A percentile compares a stretch with the other conserved stretches of the same genome.
Conservation (phyloP, 2,888 invertebrate genomes). For the Bedellia somnulentella region DNA sequence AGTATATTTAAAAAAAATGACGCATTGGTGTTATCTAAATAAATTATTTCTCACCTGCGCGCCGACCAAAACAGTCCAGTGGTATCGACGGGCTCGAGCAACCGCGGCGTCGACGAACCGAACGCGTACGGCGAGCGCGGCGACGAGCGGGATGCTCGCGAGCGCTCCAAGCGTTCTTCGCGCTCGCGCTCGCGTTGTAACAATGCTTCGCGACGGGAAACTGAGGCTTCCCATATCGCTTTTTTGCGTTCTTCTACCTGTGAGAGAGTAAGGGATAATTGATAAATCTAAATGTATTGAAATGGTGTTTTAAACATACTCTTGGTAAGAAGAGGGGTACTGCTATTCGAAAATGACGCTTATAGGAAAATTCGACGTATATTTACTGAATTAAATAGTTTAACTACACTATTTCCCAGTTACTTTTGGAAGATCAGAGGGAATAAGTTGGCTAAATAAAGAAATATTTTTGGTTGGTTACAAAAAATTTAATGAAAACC, state of each 20-base stretch:
- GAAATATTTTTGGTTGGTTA: too few relatives aligned
- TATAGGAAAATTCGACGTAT: too few relatives aligned
- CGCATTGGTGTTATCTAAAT: too few relatives aligned
- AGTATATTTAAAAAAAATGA: too few relatives aligned
- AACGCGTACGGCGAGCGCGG: conserved; percentile 78
- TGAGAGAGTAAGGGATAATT: conserved; percentile 3
- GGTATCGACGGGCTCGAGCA: conserved; percentile 81
- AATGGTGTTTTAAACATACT: too few relatives aligned
- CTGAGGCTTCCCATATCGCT: conserved; percentile 86
- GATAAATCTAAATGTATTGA: background rate
- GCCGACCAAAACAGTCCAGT: conserved; percentile 83
- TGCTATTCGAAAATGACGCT: too few relatives aligned
- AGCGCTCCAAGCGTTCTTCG: conserved; percentile 78
- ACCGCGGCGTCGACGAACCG: conserved; percentile 87
- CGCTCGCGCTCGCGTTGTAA: conserved; percentile 84
- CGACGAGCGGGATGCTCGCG: conserved; percentile 72
- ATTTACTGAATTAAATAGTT: too few relatives aligned
- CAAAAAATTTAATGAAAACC: too few relatives aligned
- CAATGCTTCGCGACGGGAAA: conserved; percentile 83
- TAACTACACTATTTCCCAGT: too few relatives aligned
- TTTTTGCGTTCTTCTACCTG: conserved; percentile 88
- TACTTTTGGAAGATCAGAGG: too few relatives aligned
- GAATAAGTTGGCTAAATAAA: too few relatives aligned
- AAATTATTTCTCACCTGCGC: conserved; percentile 65
- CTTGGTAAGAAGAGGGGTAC: too few relatives aligned